Percentiles rank a stretch among this genome's conserved stretches.
phyloP scores from a whole-genome alignment of 2,888 invertebrate species.

The Aromia moschata region DNA sequence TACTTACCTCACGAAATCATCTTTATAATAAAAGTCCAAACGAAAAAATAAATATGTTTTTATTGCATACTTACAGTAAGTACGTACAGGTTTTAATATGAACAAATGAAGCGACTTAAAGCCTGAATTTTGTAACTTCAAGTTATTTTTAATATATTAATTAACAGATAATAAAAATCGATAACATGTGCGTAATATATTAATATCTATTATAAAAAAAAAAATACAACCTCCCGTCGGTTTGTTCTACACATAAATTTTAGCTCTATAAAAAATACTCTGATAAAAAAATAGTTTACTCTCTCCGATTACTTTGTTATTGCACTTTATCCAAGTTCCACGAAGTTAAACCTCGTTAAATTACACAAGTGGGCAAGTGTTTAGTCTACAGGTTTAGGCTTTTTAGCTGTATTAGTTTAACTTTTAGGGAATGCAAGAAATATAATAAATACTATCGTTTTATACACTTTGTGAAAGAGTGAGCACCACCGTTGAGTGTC shows the following conservation, averaged over 20 bases:
- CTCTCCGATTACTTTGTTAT: conserved; percentile 21
- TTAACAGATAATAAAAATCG: conserved; percentile 43
- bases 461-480: conserved; percentile 22
- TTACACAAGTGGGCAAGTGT: conserved; percentile 29
- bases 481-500: conserved; percentile 22
- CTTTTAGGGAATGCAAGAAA: conserved; percentile 7
- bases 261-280: conserved; percentile 18
- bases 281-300: conserved; percentile 6
- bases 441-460: conserved; percentile 18
- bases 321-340: conserved; percentile 21
- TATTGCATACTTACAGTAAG: conserved; percentile 25
- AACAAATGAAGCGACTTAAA: conserved; percentile 30
- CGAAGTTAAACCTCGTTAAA: conserved; percentile 6
- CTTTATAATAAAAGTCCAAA: background rate
- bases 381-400: conserved; percentile 24
- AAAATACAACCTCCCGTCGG: conserved; percentile 27
- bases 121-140: conserved; percentile 22
- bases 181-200: conserved; percentile 42
- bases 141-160: conserved; percentile 38
- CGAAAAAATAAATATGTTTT: conserved; percentile 25
- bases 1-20: too few relatives aligned
- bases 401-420: conserved; percentile 21
- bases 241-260: conserved; percentile 13
- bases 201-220: conserved; percentile 31
- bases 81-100: conserved; percentile 25